phyloP scores from a whole-genome alignment of 2,888 invertebrate species.

The Abrostola tripartita region DNA sequence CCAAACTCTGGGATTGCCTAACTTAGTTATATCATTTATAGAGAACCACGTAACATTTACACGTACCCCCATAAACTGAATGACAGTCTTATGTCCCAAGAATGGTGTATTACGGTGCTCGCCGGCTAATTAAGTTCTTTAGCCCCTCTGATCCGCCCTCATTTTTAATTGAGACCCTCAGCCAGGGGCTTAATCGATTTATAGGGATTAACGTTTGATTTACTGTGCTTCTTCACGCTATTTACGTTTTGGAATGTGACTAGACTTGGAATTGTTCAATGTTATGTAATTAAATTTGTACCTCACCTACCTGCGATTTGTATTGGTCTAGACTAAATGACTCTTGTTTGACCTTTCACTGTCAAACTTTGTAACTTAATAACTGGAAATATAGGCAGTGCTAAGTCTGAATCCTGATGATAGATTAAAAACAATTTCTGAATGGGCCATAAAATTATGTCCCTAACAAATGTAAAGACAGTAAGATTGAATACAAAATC shows the following conservation, averaged over 20 bases:
- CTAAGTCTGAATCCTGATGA: too few relatives aligned
- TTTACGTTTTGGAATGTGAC: slow-evolving; percentile 1
- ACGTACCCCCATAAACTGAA: neutral
- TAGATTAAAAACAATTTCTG: too few relatives aligned
- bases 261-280: too few relatives aligned
- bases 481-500: too few relatives aligned
- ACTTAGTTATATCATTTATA: too few relatives aligned
- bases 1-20: too few relatives aligned
- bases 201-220: slow-evolving; percentile 29
- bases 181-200: slow-evolving; percentile 30
- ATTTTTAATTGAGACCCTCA: slow-evolving; percentile 38
- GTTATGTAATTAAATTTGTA: too few relatives aligned
- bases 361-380: neutral
- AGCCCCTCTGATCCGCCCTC: slow-evolving; percentile 30
- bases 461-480: too few relatives aligned
- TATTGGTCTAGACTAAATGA: neutral
- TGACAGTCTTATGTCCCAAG: slow-evolving; percentile 3
- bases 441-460: too few relatives aligned
- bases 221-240: slow-evolving; percentile 13
- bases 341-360: neutral
- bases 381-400: neutral
- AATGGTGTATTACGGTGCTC: slow-evolving; percentile 6
- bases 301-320: neutral
- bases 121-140: slow-evolving; percentile 32
- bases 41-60: neutral